phyloP scores from a whole-genome alignment of 2,888 invertebrate genomes.

The Leucoptera coffeella region DNA sequence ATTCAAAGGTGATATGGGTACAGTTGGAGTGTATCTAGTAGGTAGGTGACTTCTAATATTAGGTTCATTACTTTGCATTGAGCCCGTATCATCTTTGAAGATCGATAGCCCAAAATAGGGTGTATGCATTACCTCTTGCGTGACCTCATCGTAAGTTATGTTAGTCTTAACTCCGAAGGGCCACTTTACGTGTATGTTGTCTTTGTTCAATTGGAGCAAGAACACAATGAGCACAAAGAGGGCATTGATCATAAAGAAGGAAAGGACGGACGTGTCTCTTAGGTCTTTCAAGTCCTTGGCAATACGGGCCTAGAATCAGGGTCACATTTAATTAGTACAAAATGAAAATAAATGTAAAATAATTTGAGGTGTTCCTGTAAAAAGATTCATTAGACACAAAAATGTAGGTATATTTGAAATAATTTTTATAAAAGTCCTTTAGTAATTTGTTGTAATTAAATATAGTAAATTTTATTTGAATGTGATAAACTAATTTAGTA shows the following conservation, averaged over 20 bases:
- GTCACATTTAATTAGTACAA: not conserved
- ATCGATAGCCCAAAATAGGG: constrained; percentile 29
- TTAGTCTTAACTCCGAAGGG: constrained; percentile 92
- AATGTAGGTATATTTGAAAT: too few relatives aligned
- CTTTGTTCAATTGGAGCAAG: constrained; percentile 97
- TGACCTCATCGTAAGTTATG: constrained; percentile 83
- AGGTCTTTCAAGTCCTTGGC: constrained; percentile 88
- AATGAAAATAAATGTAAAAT: too few relatives aligned
- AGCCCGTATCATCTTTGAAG: constrained; percentile 48
- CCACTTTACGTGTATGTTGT: constrained; percentile 93
- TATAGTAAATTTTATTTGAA: too few relatives aligned
- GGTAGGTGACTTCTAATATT: constrained; percentile 5
- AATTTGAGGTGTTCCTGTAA: not conserved
- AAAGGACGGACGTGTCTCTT: constrained; percentile 91
- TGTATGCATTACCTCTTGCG: constrained; percentile 81
- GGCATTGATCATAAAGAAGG: constrained; percentile 98
- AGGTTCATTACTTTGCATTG: constrained; percentile 3
- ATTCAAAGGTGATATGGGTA: constrained; percentile 53
- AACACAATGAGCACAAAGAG: constrained; percentile 98
- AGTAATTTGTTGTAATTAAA: too few relatives aligned
- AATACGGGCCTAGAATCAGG: constrained; percentile 78
- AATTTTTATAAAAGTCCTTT: too few relatives aligned
- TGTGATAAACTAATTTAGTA: too few relatives aligned
- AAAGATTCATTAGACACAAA: not conserved
- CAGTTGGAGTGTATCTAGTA: constrained; percentile 11